Evolutionary conservation across 1,140 invertebrate species (phyloP).

Genomic region (Heliconius hewitsoni): DNA sequence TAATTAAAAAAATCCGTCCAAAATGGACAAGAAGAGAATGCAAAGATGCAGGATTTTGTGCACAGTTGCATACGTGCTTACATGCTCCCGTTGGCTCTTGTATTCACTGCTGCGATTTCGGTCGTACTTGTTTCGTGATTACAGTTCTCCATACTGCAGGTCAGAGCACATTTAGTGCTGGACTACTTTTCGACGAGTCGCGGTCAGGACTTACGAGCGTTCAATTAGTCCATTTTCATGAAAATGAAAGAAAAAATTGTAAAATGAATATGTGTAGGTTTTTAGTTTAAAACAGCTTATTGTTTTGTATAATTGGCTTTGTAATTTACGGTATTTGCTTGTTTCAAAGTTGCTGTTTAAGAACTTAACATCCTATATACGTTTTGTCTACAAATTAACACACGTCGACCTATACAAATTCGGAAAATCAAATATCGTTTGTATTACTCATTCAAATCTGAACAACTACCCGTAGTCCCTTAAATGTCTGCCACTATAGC

Average conservation of each 20-base stretch:
- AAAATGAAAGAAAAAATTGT: neutral
- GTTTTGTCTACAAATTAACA: neutral
- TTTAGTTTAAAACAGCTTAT: neutral
- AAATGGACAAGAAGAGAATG: neutral
- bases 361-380: neutral
- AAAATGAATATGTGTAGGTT: neutral
- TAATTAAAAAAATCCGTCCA: neutral
- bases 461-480: constrained; percentile 10
- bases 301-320: neutral
- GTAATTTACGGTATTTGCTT: neutral
- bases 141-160: constrained; percentile 31
- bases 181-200: constrained; percentile 31
- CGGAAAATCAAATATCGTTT: neutral
- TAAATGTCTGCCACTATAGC: constrained; percentile 19
- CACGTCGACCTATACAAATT: neutral
- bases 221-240: neutral
- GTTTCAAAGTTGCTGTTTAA: neutral
- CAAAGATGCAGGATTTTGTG: neutral
- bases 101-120: constrained; percentile 10
- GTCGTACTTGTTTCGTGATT: constrained; percentile 27
- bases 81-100: constrained; percentile 8
- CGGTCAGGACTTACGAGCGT: constrained; percentile 25
- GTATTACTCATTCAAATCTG: neutral
- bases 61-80: neutral
- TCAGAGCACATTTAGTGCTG: constrained; percentile 30